These are phyloP conservation scores for Pimpla rufipes DNA, from an alignment of 2,888 invertebrate genomes.

Conservation along the genomic window DNA sequence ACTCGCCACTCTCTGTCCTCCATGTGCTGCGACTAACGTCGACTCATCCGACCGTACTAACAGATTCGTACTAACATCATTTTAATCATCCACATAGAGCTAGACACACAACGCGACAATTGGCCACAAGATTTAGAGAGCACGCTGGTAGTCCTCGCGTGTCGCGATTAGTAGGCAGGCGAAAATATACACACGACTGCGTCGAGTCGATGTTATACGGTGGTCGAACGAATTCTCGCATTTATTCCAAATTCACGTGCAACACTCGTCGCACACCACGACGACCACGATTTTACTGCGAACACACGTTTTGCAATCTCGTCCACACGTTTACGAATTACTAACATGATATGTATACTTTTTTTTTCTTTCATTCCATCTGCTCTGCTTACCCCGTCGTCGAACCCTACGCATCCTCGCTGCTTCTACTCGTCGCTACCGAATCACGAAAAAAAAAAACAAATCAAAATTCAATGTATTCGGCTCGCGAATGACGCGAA, in stretches of 20 bases:
- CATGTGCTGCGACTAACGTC: slow-evolving; percentile 52
- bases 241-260: slow-evolving; percentile 58
- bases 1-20: slow-evolving; percentile 17
- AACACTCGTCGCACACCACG: slow-evolving; percentile 25
- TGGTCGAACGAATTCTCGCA: not conserved
- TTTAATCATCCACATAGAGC: slow-evolving; percentile 64
- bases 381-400: slow-evolving; percentile 54
- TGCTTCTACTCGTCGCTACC: slow-evolving; percentile 56
- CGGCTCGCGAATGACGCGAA: slow-evolving; percentile 31
- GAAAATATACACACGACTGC: not conserved
- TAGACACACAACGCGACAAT: slow-evolving; percentile 82
- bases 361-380: slow-evolving; percentile 59
- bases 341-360: slow-evolving; percentile 50
- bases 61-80: slow-evolving; percentile 34
- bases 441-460: slow-evolving; percentile 31
- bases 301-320: slow-evolving; percentile 5
- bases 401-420: slow-evolving; percentile 51
- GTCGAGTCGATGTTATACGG: not conserved
- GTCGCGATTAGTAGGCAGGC: slow-evolving; percentile 49
- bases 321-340: slow-evolving; percentile 26
- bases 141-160: slow-evolving; percentile 44
- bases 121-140: slow-evolving; percentile 75
- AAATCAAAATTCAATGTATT: slow-evolving; percentile 2
- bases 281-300: slow-evolving; percentile 11
- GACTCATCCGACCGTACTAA: slow-evolving; percentile 60